Evolutionary conservation across 2,888 invertebrate species (phyloP).

Genomic region (Melieria crassipennis): DNA sequence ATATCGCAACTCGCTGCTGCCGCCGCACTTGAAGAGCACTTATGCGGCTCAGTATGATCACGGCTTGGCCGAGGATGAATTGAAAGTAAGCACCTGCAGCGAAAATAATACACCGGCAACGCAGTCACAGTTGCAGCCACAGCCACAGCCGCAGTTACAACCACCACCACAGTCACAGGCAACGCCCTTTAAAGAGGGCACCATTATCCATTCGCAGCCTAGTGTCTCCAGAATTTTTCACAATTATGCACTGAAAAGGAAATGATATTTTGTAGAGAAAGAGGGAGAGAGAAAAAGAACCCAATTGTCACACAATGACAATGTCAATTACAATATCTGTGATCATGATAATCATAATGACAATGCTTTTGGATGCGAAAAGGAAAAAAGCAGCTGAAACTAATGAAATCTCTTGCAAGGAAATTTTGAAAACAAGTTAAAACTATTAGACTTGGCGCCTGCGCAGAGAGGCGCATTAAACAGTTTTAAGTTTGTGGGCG

Average conservation of each 20-base stretch:
- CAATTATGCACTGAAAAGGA: conserved; percentile 29
- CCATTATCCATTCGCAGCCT: conserved; percentile 32
- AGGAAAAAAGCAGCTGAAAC: too few relatives aligned
- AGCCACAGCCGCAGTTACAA: conserved; percentile 23
- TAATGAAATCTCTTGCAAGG: too few relatives aligned
- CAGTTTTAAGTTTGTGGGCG: too few relatives aligned
- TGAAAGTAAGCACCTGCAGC: conserved; percentile 69
- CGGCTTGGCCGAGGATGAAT: conserved; percentile 72
- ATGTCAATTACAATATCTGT: too few relatives aligned
- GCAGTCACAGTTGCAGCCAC: conserved; percentile 22
- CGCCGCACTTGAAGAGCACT: conserved; percentile 85
- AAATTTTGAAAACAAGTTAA: too few relatives aligned
- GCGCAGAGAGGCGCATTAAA: too few relatives aligned
- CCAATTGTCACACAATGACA: too few relatives aligned
- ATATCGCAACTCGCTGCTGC: conserved; percentile 82
- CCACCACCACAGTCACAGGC: conserved; percentile 26
- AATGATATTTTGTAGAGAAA: conserved; percentile 1
- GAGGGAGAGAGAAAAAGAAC: too few relatives aligned
- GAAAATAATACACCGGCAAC: conserved; percentile 25
- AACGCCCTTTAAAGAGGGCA: conserved; percentile 16
- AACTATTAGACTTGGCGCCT: too few relatives aligned
- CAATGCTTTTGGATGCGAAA: too few relatives aligned
- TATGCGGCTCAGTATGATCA: conserved; percentile 85
- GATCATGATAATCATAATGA: too few relatives aligned
- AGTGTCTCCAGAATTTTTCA: conserved; percentile 36